Conservation (phyloP, 2,797 vertebrate genomes). For the Petrocephalus schoutedeni region DNA sequence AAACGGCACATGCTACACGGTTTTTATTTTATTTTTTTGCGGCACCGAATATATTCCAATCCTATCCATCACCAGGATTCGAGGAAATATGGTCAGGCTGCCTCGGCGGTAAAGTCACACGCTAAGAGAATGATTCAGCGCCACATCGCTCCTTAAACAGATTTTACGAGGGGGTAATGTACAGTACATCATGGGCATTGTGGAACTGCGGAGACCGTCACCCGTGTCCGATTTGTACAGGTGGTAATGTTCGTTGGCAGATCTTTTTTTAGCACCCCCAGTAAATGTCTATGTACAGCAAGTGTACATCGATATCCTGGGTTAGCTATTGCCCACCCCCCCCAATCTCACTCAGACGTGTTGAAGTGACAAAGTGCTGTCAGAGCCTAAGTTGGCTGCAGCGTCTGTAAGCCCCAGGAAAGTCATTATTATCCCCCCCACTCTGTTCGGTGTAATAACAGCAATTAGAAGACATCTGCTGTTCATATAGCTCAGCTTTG, state of each 20-base stretch:
- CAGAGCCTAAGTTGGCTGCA: slow-evolving; percentile 14
- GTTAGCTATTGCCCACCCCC: not conserved
- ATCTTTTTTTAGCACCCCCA: not conserved
- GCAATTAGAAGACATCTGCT: slow-evolving; percentile 70
- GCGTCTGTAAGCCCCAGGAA: slow-evolving; percentile 15
- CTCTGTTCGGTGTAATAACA: slow-evolving; percentile 62
- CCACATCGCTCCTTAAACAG: not conserved
- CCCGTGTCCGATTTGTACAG: not conserved
- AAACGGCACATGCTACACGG: no score
- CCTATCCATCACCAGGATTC: not conserved
- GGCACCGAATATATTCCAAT: not conserved
- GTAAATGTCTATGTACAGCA: not conserved
- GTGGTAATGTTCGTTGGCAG: not conserved
- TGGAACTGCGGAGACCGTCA: not conserved
- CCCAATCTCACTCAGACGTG: not conserved
- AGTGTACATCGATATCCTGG: not conserved
- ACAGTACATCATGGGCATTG: not conserved
- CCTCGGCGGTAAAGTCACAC: not conserved
- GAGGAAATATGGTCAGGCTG: not conserved
- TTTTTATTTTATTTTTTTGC: not conserved
- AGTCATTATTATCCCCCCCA: slow-evolving; percentile 19
- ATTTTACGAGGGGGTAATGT: not conserved
- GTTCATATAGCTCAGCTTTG: slow-evolving; percentile 59
- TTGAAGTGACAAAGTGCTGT: slow-evolving; percentile 19
- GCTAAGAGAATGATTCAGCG: not conserved